A percentile compares a stretch with the other conserved stretches of the same genome.
phyloP scores from a whole-genome alignment of 2,113 vertebrate species.

The Dipodomys stephensi region DNA sequence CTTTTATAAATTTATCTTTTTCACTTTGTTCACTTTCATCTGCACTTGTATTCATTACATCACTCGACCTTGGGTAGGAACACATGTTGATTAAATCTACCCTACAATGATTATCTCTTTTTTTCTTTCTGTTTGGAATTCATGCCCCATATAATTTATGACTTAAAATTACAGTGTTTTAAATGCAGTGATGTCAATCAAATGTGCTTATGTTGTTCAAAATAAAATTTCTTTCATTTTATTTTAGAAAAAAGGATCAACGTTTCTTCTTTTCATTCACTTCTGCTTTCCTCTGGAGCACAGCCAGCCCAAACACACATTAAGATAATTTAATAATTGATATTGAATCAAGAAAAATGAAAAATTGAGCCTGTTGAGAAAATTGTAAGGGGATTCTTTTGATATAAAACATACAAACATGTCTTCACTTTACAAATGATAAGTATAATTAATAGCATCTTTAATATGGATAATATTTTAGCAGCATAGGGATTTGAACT shows the following conservation, averaged over 20 bases:
- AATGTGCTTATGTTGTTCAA: background rate
- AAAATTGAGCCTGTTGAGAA: background rate
- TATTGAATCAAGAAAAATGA: background rate
- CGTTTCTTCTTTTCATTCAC: background rate
- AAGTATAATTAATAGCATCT: background rate
- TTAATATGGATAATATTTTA: background rate
- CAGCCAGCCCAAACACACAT: background rate
- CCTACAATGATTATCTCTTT: background rate
- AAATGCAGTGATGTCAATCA: background rate
- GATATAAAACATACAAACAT: too few species aligned
- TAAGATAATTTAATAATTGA: background rate
- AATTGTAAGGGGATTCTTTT: background rate
- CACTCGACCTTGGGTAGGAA: background rate
- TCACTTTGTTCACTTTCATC: background rate
- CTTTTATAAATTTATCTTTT: background rate
- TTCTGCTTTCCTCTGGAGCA: background rate
- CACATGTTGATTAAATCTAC: background rate
- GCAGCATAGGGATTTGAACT: background rate
- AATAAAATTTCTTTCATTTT: slow-evolving; percentile 17
- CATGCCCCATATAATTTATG: background rate
- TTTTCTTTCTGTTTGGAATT: slow-evolving; percentile 20
- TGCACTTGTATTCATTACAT: background rate
- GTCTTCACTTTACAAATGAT: background rate
- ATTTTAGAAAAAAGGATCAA: background rate
- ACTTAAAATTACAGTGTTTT: slow-evolving; percentile 27